These are phyloP conservation scores for Digitonthophagus gazella DNA, from an alignment of 2,888 invertebrate species.

Conservation along the genomic window DNA sequence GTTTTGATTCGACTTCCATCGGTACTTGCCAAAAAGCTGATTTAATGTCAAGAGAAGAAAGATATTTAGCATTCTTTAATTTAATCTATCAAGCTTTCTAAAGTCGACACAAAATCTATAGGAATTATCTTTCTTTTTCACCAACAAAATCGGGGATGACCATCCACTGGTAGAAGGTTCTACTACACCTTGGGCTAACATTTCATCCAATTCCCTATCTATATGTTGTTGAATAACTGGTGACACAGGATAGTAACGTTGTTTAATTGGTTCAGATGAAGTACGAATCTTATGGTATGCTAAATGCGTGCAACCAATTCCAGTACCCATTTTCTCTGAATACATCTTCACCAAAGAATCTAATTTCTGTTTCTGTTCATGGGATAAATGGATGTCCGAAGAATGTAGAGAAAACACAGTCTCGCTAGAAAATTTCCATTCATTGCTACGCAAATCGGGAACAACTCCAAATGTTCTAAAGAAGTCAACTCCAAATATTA, in stretches of 20 bases:
- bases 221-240: constrained; percentile 32
- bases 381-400: neutral
- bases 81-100: constrained; percentile 38
- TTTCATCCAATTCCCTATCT: constrained; percentile 31
- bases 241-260: constrained; percentile 31
- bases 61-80: constrained; percentile 37
- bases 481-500: constrained; percentile 30
- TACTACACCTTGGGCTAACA: constrained; percentile 32
- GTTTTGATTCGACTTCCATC: constrained; percentile 19
- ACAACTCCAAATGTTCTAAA: constrained; percentile 25
- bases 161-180: constrained; percentile 33
- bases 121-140: constrained; percentile 31
- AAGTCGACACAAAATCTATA: constrained; percentile 40
- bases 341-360: neutral
- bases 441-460: constrained; percentile 20
- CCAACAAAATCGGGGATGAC: constrained; percentile 30
- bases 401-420: neutral
- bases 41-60: constrained; percentile 40
- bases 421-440: constrained; percentile 20
- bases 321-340: neutral
- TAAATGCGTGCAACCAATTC: constrained; percentile 22
- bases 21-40: constrained; percentile 39
- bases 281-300: constrained; percentile 19
- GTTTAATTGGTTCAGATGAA: constrained; percentile 29
- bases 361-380: neutral